A percentile compares a stretch with the other conserved stretches of the same genome.
Evolutionary conservation across 2,113 vertebrate species (phyloP).

Genomic region (Sinocyclocheilus rhinocerous): DNA sequence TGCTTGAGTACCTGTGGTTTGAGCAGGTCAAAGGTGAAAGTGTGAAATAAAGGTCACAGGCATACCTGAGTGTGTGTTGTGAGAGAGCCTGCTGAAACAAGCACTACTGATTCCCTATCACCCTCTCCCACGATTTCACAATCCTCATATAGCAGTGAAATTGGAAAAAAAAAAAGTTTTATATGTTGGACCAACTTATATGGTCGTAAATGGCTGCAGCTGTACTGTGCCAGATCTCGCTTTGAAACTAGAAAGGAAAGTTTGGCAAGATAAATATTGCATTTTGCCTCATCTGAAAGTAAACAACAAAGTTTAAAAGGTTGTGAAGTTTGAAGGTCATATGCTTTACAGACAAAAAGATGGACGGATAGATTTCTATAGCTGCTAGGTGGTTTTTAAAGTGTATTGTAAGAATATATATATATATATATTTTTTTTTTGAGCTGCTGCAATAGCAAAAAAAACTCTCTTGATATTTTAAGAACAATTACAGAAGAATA

Average conservation of each 20-base stretch:
- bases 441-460: too few relatives aligned
- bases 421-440: too few relatives aligned
- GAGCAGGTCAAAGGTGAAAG: slow-evolving; percentile 14
- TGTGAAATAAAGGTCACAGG: slow-evolving; percentile 14
- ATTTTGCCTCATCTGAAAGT: too few relatives aligned
- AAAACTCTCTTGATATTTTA: too few relatives aligned
- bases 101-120: not conserved
- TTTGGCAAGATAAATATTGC: not conserved
- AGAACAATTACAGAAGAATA: too few relatives aligned
- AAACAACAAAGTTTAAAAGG: not conserved
- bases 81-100: slow-evolving; percentile 10
- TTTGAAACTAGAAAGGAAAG: not conserved
- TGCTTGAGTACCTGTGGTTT: slow-evolving; percentile 33
- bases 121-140: not conserved
- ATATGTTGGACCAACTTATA: not conserved
- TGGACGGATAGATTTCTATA: too few relatives aligned
- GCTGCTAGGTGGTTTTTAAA: too few relatives aligned
- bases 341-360: not conserved
- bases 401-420: too few relatives aligned
- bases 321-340: not conserved
- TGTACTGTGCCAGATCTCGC: not conserved
- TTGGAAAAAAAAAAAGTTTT: too few relatives aligned
- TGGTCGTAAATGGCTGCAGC: not conserved
- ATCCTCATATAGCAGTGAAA: not conserved
- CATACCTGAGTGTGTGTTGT: slow-evolving; percentile 20